Conservation (phyloP, 2,888 invertebrate genomes). For the Stenolophus ochropezus region DNA sequence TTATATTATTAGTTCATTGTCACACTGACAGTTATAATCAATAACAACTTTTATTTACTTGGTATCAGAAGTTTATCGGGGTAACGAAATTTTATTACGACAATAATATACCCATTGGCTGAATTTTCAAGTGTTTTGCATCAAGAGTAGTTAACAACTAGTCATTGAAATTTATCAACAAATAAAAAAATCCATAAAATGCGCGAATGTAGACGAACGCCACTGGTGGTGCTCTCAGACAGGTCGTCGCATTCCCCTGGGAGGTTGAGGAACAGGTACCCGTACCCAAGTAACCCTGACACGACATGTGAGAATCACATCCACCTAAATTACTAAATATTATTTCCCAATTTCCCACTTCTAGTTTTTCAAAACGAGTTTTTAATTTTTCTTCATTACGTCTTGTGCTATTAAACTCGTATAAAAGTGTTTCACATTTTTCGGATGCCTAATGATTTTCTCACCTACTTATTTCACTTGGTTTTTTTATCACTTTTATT, state of each 20-base stretch:
- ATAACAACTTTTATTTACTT: too few relatives aligned
- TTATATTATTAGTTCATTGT: too few relatives aligned
- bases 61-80: too few relatives aligned
- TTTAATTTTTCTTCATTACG: slow-evolving; percentile 36
- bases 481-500: slow-evolving; percentile 32
- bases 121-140: too few relatives aligned
- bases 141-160: too few relatives aligned
- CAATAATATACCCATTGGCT: too few relatives aligned
- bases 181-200: too few relatives aligned
- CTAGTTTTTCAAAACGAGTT: slow-evolving; percentile 23
- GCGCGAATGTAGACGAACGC: slow-evolving; percentile 2
- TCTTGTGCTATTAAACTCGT: slow-evolving; percentile 27
- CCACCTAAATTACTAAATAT: slow-evolving; percentile 45
- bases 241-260: slow-evolving; percentile 42
- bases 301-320: slow-evolving; percentile 21
- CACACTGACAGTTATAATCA: too few relatives aligned
- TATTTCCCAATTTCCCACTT: slow-evolving; percentile 49
- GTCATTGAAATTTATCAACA: too few relatives aligned
- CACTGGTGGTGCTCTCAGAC: slow-evolving; percentile 22
- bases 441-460: slow-evolving; percentile 41
- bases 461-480: slow-evolving; percentile 47
- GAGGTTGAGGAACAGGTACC: slow-evolving; percentile 47
- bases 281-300: neutral
- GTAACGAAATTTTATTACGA: too few relatives aligned
- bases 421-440: slow-evolving; percentile 42